Base-by-base conservation (phyloP, 2,113 vertebrate species). In the Hyperoodon ampullatus region DNA sequence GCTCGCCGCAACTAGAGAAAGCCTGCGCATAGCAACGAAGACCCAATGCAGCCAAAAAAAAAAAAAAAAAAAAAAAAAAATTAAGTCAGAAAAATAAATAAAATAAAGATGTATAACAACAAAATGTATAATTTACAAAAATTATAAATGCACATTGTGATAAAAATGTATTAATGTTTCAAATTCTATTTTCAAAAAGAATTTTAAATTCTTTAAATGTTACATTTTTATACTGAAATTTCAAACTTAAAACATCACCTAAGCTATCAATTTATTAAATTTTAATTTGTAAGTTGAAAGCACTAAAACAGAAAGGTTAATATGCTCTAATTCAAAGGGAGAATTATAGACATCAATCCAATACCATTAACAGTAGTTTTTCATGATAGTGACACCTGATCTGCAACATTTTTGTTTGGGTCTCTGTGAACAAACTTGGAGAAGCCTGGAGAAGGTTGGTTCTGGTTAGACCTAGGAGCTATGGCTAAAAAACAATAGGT, bases 121-220 rank as follows among this genome's bases (percentile, higher is more conserved):
- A 77, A n/a, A 78, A 78, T 39, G 53, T 58, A 35, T 80, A 39
- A 86, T 71, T 95, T 96, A 83, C 53, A 78, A 85, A 95, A 83
- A 44, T 87, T 58, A 77, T 47, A 35, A 50, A 86, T 78, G 23
- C 42, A 60, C 42, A 66, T 8, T 85, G 7, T 35, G 28, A 81
- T 63, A 68, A 86, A 78, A 81, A 87, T 24, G 55, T 72, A 84
- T 33, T 85, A 3, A 19, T 42, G 8, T n/a, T 78, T 77, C 93
- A 39, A 87, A 95, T 1, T 78, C 11, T 58, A 24, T 14, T 87
- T 96, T 78, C 7, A 68, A 93, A 87, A 72, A 47, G 6, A 26
- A 91, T 33, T 94, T 83, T 53, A 91, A 75, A 74, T n/a, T 55
- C 30, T 35, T 89, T 50, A 80, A 90, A 24, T 71, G 33, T 47